Evolutionary conservation across 2,797 vertebrate genomes (phyloP), one percentile per base, ranked within the genome.

Genomic region (Gambelia wislizenii): DNA sequence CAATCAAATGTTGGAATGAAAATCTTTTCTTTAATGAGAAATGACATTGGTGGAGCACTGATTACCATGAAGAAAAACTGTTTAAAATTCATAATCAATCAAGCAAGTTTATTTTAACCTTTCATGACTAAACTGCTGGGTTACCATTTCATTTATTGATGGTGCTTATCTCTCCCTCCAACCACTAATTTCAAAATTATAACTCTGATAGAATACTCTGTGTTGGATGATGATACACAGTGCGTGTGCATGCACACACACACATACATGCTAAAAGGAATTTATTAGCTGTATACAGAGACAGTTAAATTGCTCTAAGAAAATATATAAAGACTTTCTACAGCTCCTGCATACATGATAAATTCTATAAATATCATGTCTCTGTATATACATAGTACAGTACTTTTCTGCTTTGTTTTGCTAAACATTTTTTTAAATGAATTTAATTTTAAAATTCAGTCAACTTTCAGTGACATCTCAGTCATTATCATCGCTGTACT

Each of bases 51-150:
- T 96, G 96, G 96, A 95, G 94, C 96, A 94, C 96, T 98, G 97
- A 97, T 98, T 97, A 97, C 97, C 96, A 95, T 96, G 95, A 96
- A 97, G 97, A 97, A 96, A 97, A 96, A 94, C 96, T 97, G 96
- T 95, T 98, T 97, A 97, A 97, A 97, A 98, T 97, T 97, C 97
- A 96, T 97, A 97, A 97, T 97, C 97, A 97, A 97, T 97, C 97
- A 97, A 96, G 95, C 94, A 96, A 96, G 96, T 96, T 97, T 97
- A 97, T 97, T 97, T 97, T 97, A 98, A 97, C 97, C 97, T 97
- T 97, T 97, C 96, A 95, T 95, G 95, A 96, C 95, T 96, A 97
- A 97, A 97, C 95, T 90, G 80, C 93, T 92, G 91, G 91, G 94
- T 97, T 96, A 96, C 91, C 93, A 94, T 94, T 96, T 95, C 95